Evolutionary conservation across 1,140 invertebrate genomes (phyloP), one percentile per base, ranked within the genome.

Genomic region (Fopius arisanus): DNA sequence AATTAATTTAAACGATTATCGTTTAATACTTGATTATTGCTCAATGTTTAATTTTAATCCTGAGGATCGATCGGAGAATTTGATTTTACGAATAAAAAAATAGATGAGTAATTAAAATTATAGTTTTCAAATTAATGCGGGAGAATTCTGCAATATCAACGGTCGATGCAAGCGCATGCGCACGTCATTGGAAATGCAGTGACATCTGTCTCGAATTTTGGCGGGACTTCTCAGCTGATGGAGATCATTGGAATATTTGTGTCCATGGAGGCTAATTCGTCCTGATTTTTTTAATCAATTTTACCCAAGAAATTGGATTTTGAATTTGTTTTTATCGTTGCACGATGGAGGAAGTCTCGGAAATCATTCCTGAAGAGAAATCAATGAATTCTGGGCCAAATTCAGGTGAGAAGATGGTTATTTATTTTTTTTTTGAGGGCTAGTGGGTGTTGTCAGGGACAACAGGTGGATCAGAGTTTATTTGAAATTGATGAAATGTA

Each of bases 221-320:
- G 67, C 67, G 67, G 19, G 67, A 43, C 48, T 68, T 68, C 67
- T 43, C 67, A 68, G 67, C 41, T 68, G 67, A 41, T 26, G 21
- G 21, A 12, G 33, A 21, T 2, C 7, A 16, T 48, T 48, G 43
- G 43, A 19, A 48, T 48, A n/a, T 48, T 48, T 48, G 43, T 48
- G 5, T 19, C 16, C 43, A n/a, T 48, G 43, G 43, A 48, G n/a
- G 43, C n/a, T 68, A 6, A 26, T 43, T 68, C 21, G 4, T 68
- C 6, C 21, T 48, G n/a, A 41, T 68, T 41, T 28, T 14, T 12
- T 28, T 4, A 23, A n/a, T n/a, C n/a, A n/a, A 37, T 12, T 26
- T 21, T 43, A 67, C 21, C n/a, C 12, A 9, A 37, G 33, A 1
- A 66, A 16, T 14, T 29, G 3, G 26, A 14, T 63, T n/a, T 21